Evolutionary conservation across 2,888 invertebrate genomes (phyloP), one percentile per base, ranked within the genome.

Genomic region (Drosophila planitibia): DNA sequence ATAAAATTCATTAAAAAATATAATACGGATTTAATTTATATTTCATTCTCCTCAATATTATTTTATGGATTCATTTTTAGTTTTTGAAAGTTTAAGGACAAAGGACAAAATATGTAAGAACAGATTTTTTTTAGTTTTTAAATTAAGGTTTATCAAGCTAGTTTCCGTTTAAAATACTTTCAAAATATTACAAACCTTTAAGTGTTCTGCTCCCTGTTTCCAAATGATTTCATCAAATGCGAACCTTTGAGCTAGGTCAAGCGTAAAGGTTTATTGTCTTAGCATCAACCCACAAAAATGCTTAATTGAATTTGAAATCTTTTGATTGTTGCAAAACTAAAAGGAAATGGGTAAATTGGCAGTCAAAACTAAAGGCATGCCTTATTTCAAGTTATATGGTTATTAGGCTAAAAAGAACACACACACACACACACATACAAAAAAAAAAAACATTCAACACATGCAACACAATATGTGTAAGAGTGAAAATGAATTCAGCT

Each of bases 311-410:
- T 75, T 67, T 22, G 10, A 74, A 75, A 67, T 81, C 74, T 55
- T 81, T 81, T 75, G 65, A 68, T 69, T 68, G 68, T 57, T 62
- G n/a, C 60, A 81, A 67, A 81, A 64, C 70, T 62, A 37, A 25
- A 41, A 58, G 80, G 83, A 85, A 83, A 82, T 85, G 64, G 58
- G 61, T 57, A 72, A 82, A 85, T 82, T 79, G 80, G 74, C 76
- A 66, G 61, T 57, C 66, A 67, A 62, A 82, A 67, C 79, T 76
- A 54, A 59, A 51, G 68, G 25, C 44, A 49, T 55, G 70, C 54
- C 67, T 61, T 61, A 57, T 60, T 77, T 65, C 68, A 72, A 73
- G 55, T 60, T 67, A 68, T 54, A 54, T 30, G 30, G 32, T 10
- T 69, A 52, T 65, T 51, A 30, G 37, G 41, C 58, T 52, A 59